Conservation (phyloP, 2,113 vertebrate species). For the Ceyx margarethae region DNA sequence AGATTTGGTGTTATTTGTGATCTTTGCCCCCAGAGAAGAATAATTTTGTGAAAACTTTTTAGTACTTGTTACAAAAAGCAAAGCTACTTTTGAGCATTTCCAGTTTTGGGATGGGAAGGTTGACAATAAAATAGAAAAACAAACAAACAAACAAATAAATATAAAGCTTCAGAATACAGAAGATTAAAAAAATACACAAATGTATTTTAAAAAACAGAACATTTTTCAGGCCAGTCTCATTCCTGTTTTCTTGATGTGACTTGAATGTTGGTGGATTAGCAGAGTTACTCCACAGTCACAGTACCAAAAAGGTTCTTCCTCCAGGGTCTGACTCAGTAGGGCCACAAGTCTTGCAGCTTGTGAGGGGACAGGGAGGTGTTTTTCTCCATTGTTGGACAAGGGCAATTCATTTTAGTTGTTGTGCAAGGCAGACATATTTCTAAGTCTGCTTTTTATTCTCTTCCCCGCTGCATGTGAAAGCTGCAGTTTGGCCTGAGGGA, state of each 20-base stretch:
- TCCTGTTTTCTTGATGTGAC: neutral
- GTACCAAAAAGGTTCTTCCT: neutral
- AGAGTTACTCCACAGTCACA: neutral
- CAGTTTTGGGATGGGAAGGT: neutral
- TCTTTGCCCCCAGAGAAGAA: neutral
- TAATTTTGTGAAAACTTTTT: neutral
- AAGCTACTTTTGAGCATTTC: neutral
- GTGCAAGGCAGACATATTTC: neutral
- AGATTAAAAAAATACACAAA: neutral
- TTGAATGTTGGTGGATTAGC: neutral
- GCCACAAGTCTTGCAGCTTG: neutral
- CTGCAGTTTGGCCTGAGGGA: neutral
- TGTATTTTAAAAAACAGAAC: accelerated
- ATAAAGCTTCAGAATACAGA: neutral
- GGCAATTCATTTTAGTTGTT: neutral
- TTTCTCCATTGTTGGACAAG: neutral
- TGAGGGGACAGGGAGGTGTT: neutral
- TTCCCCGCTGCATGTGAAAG: neutral
- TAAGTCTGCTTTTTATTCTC: neutral
- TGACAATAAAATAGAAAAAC: neutral
- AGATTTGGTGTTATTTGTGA: neutral
- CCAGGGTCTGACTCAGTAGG: neutral
- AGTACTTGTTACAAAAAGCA: neutral
- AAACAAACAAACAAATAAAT: too few relatives aligned
- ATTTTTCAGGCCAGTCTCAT: neutral